phyloP scores from a whole-genome alignment of 2,888 invertebrate species.

The Drosophila yooni region DNA sequence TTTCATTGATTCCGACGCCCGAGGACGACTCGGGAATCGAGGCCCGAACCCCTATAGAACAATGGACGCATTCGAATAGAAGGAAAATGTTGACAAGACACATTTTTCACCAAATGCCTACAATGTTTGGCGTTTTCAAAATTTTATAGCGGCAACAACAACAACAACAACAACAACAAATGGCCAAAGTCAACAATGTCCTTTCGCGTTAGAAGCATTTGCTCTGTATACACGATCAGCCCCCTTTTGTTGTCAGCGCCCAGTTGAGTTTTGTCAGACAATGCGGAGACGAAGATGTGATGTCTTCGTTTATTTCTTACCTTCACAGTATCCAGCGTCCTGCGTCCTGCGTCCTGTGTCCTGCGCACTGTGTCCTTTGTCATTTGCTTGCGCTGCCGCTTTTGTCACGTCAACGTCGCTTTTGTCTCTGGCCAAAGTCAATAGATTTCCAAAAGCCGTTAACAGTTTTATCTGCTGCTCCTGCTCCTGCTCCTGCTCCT shows the following conservation, averaged over 20 bases:
- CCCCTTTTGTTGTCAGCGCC: conserved; percentile 77
- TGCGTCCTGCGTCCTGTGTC: conserved; percentile 7
- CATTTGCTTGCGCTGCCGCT: conserved; percentile 45
- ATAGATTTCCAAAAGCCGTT: conserved; percentile 65
- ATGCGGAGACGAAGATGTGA: conserved; percentile 69
- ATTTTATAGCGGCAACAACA: conserved; percentile 61
- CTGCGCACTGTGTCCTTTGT: conserved; percentile 30
- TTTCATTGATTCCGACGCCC: conserved; percentile 70
- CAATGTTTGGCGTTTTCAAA: conserved; percentile 73
- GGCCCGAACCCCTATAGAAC: conserved; percentile 36
- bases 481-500: conserved; percentile 20
- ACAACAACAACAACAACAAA: conserved; percentile 20
- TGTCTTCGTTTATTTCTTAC: conserved; percentile 39
- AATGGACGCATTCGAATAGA: conserved; percentile 74
- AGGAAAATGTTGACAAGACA: conserved; percentile 72
- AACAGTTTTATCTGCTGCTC: conserved; percentile 58
- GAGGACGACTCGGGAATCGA: conserved; percentile 8
- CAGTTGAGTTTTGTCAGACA: conserved; percentile 67
- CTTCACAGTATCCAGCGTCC: conserved; percentile 13
- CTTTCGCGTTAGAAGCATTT: conserved; percentile 41
- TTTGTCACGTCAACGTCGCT: conserved; percentile 64
- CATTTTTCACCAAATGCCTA: conserved; percentile 72
- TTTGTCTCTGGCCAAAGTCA: conserved; percentile 68
- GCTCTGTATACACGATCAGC: conserved; percentile 78
- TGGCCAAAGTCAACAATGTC: conserved; percentile 59